Percentiles rank a stretch among this genome's conserved stretches.
phyloP scores from a whole-genome alignment of 2,888 invertebrate genomes.

The Plebejus melissa region DNA sequence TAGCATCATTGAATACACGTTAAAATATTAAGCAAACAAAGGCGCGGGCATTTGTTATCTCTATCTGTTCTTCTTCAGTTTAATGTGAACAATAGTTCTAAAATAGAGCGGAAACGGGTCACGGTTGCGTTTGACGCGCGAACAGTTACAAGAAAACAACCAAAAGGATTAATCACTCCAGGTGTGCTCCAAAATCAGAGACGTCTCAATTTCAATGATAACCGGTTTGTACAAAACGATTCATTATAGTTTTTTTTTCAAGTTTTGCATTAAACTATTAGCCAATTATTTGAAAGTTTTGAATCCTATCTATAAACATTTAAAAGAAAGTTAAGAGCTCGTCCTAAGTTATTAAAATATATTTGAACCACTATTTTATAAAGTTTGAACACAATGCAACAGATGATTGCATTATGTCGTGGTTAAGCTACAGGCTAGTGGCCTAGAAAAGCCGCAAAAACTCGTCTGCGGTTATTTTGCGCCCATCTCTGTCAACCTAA shows the following conservation, averaged over 20 bases:
- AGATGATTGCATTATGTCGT: no score
- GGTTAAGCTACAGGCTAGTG: no score
- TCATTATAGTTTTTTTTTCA: background rate
- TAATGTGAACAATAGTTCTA: constrained; percentile 34
- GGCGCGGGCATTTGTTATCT: constrained; percentile 11
- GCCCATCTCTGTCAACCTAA: no score
- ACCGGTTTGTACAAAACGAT: background rate
- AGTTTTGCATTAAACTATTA: background rate
- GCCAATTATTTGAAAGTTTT: background rate
- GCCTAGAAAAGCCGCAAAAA: no score
- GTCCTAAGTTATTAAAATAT: no score
- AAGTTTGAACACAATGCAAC: background rate
- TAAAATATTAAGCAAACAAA: constrained; percentile 23
- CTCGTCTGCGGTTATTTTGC: no score
- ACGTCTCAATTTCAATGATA: background rate
- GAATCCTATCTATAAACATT: background rate
- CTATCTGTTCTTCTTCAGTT: constrained; percentile 29
- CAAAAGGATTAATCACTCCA: constrained; percentile 27
- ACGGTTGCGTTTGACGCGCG: constrained; percentile 35
- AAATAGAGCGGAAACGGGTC: constrained; percentile 37
- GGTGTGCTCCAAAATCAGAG: constrained; percentile 30
- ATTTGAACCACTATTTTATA: background rate
- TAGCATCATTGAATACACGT: constrained; percentile 12
- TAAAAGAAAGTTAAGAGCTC: background rate
- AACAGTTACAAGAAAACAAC: constrained; percentile 31